Conservation (phyloP, 2,888 invertebrate species). For the Dynastes maya region DNA sequence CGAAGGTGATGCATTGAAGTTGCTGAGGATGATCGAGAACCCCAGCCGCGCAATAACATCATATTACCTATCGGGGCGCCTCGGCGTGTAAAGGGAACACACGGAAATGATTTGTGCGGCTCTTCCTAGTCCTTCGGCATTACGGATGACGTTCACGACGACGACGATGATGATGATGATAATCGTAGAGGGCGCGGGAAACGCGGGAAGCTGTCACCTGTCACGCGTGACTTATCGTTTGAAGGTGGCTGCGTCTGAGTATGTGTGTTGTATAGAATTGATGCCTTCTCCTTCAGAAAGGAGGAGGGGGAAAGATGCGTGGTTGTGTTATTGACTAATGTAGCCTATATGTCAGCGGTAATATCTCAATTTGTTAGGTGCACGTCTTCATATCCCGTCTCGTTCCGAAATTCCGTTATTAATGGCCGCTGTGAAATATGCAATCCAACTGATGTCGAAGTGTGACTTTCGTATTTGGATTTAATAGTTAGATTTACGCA, state of each 20-base stretch:
- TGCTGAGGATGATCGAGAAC: conserved; percentile 68
- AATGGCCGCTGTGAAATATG: conserved; percentile 28
- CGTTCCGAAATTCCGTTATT: conserved; percentile 24
- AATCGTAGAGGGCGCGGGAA: conserved; percentile 4
- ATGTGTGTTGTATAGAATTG: too few relatives aligned
- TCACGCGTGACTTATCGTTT: conserved; percentile 55
- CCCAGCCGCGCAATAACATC: conserved; percentile 70
- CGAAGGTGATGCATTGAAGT: conserved; percentile 49
- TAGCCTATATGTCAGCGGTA: conserved; percentile 45
- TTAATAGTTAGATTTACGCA: too few relatives aligned
- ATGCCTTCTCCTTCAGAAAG: background rate
- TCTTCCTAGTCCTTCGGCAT: conserved; percentile 59
- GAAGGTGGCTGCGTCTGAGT: conserved; percentile 53
- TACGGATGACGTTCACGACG: conserved; percentile 61
- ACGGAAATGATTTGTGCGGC: conserved; percentile 67
- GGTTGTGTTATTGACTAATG: conserved; percentile 52
- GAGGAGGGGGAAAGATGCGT: conserved; percentile 10
- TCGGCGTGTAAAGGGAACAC: background rate
- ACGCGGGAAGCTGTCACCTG: conserved; percentile 54
- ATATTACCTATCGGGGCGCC: conserved; percentile 67
- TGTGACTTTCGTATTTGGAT: too few relatives aligned
- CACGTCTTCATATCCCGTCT: conserved; percentile 36
- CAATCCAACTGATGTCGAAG: background rate
- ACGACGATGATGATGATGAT: conserved; percentile 19
- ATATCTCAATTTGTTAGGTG: conserved; percentile 48